phyloP scores from a whole-genome alignment of 2,113 vertebrate species.

The Edolisoma coerulescens region DNA sequence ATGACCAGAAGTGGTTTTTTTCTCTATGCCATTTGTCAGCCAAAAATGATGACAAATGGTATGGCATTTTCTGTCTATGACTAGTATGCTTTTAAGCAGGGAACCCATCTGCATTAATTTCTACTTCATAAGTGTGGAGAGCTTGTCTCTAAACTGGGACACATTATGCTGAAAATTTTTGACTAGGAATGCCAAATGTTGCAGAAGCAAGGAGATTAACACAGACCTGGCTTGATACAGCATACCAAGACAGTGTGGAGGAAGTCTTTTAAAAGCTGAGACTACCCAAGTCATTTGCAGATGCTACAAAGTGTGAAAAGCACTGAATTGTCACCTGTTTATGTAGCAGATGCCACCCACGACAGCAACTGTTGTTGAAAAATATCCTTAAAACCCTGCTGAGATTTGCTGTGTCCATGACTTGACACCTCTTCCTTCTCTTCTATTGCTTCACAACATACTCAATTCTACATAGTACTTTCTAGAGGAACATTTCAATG shows the following conservation, averaged over 20 bases:
- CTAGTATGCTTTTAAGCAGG: not conserved
- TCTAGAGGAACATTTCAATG: not conserved
- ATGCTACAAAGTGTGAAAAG: slow-evolving; percentile 1
- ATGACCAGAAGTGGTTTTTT: not conserved
- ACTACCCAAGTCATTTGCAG: not conserved
- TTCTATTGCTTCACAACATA: not conserved
- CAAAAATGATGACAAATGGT: not conserved
- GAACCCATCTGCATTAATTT: slow-evolving; percentile 6
- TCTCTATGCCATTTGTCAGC: not conserved
- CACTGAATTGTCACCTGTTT: not conserved
- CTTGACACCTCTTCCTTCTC: not conserved
- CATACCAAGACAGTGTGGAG: not conserved
- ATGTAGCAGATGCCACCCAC: not conserved
- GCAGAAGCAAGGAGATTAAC: not conserved
- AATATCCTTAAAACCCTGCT: not conserved
- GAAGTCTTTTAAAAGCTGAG: not conserved
- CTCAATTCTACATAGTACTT: not conserved
- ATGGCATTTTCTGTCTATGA: not conserved
- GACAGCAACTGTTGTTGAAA: not conserved
- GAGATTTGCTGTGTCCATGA: not conserved
- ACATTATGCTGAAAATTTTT: not conserved
- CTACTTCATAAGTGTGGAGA: not conserved
- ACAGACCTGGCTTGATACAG: not conserved
- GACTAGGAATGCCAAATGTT: slow-evolving; percentile 2
- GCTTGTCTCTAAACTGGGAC: not conserved